These are phyloP conservation scores for Eupithecia subumbrata DNA, from an alignment of 2,888 invertebrate species.

Conservation along the genomic window DNA sequence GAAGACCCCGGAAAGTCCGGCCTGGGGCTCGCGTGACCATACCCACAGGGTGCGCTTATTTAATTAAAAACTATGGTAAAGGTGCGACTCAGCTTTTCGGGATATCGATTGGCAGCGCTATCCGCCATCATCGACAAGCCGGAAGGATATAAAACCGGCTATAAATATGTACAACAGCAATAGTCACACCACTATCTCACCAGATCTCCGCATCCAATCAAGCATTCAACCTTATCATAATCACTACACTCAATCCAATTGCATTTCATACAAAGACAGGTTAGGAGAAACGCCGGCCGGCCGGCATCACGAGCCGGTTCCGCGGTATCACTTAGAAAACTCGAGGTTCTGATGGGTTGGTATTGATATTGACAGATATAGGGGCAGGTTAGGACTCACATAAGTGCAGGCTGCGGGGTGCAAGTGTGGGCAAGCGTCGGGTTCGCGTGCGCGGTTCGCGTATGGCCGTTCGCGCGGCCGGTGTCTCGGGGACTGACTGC, in stretches of 20 bases:
- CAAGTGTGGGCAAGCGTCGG: constrained; percentile 62
- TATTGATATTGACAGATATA: constrained; percentile 7
- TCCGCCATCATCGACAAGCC: constrained; percentile 47
- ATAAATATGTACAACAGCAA: constrained; percentile 14
- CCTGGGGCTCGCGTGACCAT: constrained; percentile 60
- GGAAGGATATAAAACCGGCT: constrained; percentile 28
- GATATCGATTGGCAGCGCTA: constrained; percentile 38
- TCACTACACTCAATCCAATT: constrained; percentile 37
- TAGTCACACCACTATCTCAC: constrained; percentile 31
- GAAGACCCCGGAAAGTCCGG: constrained; percentile 61
- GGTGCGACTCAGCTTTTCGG: constrained; percentile 26
- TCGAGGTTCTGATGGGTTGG: constrained; percentile 9
- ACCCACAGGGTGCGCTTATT: constrained; percentile 55
- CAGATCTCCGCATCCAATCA: constrained; percentile 34
- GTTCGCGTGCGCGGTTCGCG: constrained; percentile 70
- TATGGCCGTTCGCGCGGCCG: constrained; percentile 81
- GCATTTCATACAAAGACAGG: constrained; percentile 49
- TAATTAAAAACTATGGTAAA: constrained; percentile 65
- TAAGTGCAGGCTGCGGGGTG: constrained; percentile 64
- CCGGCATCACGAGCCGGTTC: constrained; percentile 48
- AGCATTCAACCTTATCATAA: constrained; percentile 36
- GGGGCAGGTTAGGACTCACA: constrained; percentile 66
- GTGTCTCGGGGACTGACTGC: constrained; percentile 81
- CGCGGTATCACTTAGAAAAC: constrained; percentile 24
- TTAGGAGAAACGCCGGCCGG: constrained; percentile 76